Evolutionary conservation across 2,888 invertebrate species (phyloP).

Genomic region (Latheticus oryzae): DNA sequence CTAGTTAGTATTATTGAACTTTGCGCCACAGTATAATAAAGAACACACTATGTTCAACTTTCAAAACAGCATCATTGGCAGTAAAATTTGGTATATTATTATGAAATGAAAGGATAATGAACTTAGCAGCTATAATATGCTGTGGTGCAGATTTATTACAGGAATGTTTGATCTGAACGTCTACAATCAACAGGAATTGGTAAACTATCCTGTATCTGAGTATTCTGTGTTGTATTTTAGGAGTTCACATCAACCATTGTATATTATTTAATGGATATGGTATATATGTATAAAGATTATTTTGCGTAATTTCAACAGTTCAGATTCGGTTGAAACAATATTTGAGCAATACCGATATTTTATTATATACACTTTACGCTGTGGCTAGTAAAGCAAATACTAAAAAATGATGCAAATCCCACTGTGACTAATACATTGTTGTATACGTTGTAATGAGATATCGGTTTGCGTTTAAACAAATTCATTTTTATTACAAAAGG

Average conservation of each 20-base stretch:
- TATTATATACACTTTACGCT: slow-evolving; percentile 5
- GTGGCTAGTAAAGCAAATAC: slow-evolving; percentile 6
- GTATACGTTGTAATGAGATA: slow-evolving; percentile 17
- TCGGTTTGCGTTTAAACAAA: slow-evolving; percentile 21
- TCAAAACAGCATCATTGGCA: slow-evolving; percentile 3
- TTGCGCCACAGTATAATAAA: slow-evolving; percentile 39
- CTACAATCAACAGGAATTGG: slow-evolving; percentile 30
- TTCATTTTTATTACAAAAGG: slow-evolving; percentile 11
- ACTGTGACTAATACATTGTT: slow-evolving; percentile 9
- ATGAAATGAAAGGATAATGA: slow-evolving; percentile 14
- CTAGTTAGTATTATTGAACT: slow-evolving; percentile 12
- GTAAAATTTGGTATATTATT: background rate
- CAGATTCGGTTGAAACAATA: too few relatives aligned
- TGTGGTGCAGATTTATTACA: slow-evolving; percentile 23
- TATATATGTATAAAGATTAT: too few relatives aligned
- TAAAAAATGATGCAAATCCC: slow-evolving; percentile 3
- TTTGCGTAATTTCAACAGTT: too few relatives aligned
- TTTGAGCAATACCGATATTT: slow-evolving; percentile 9
- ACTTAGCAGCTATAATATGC: slow-evolving; percentile 34
- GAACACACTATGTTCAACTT: slow-evolving; percentile 32
- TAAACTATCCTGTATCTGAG: too few relatives aligned
- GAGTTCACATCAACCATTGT: slow-evolving; percentile 28
- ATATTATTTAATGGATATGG: too few relatives aligned
- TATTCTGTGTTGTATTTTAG: slow-evolving; percentile 25
- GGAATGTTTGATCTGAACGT: slow-evolving; percentile 33